Evolutionary conservation across 2,888 invertebrate genomes (phyloP).

Genomic region (Amitus sp.): DNA sequence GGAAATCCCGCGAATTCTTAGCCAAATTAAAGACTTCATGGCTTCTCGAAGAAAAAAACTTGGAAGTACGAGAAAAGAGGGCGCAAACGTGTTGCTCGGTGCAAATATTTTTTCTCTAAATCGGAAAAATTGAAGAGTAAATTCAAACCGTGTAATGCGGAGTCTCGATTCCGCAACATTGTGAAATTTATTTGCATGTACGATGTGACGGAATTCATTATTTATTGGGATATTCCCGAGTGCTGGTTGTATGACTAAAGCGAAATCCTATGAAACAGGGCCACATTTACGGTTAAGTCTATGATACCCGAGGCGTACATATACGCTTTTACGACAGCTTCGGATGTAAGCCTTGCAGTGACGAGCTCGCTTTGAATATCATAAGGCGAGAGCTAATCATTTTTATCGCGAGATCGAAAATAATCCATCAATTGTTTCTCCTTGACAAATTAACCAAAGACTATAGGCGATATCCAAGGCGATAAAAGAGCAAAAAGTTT

Average conservation of each 20-base stretch:
- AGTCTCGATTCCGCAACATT: background rate
- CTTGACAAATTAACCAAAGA: background rate
- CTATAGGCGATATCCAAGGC: background rate
- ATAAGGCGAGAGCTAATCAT: slow-evolving; percentile 15
- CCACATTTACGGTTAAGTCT: slow-evolving; percentile 34
- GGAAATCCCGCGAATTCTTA: too few species aligned
- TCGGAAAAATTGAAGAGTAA: background rate
- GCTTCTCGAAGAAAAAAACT: background rate
- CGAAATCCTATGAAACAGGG: slow-evolving; percentile 26
- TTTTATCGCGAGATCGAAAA: too few species aligned
- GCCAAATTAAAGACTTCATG: slow-evolving; percentile 1
- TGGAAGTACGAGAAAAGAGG: background rate
- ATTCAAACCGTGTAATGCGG: background rate
- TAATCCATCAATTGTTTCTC: background rate
- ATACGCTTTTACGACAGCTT: slow-evolving; percentile 36
- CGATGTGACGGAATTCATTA: background rate
- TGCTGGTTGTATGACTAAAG: slow-evolving; percentile 29
- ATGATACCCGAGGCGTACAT: slow-evolving; percentile 37
- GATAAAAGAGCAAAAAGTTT: background rate
- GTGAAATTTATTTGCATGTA: slow-evolving; percentile 2
- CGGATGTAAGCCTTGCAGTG: slow-evolving; percentile 30
- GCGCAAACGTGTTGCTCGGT: background rate
- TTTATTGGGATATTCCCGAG: slow-evolving; percentile 5
- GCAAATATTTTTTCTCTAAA: background rate
- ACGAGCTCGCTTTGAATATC: slow-evolving; percentile 31